Evolutionary conservation across 2,797 vertebrate species (phyloP).

Genomic region (Clarias fuscus): DNA sequence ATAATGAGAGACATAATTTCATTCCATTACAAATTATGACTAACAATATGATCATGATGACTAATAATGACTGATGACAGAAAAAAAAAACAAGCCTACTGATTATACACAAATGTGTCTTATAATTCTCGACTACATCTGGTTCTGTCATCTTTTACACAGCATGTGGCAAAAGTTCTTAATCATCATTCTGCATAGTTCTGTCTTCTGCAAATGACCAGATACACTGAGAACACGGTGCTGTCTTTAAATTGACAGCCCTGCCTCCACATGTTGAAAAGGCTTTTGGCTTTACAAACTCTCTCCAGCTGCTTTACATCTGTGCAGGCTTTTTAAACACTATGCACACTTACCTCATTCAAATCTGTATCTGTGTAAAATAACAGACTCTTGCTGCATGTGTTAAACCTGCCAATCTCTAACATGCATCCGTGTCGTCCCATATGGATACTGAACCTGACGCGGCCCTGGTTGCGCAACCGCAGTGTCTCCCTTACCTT

Average conservation of each 20-base stretch:
- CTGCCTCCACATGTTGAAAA: slow-evolving; percentile 15
- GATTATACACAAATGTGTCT: background rate
- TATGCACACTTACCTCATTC: slow-evolving; percentile 5
- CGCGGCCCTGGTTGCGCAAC: background rate
- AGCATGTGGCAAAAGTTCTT: background rate
- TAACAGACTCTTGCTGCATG: slow-evolving; percentile 5
- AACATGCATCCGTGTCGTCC: background rate
- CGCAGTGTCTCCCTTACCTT: background rate
- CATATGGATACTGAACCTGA: slow-evolving; percentile 29
- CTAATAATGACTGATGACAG: slow-evolving; percentile 3
- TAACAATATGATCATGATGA: background rate
- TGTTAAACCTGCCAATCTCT: background rate
- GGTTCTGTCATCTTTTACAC: background rate
- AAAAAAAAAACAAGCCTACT: too few species aligned
- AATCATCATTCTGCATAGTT: background rate
- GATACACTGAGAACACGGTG: background rate
- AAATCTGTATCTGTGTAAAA: background rate
- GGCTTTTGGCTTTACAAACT: slow-evolving; percentile 8
- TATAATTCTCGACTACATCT: background rate
- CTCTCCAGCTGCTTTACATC: slow-evolving; percentile 21
- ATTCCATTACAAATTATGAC: background rate
- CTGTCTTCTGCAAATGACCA: background rate
- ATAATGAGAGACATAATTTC: background rate
- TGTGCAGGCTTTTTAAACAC: slow-evolving; percentile 5
- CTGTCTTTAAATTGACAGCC: slow-evolving; percentile 4